Conservation (phyloP, 2,113 vertebrate genomes). For the Trachemys scripta region DNA sequence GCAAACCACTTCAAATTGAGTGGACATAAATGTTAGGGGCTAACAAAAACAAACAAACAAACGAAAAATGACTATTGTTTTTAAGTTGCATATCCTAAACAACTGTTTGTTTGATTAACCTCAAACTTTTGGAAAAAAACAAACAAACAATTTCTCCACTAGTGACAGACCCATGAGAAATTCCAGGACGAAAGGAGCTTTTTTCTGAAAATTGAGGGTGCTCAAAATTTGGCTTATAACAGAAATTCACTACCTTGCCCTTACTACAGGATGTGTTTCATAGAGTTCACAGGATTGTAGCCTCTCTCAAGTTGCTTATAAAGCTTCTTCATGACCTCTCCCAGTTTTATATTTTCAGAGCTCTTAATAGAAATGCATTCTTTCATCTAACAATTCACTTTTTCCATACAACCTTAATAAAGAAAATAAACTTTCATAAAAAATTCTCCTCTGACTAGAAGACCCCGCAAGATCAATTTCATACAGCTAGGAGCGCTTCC, state of each 20-base stretch:
- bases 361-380: not conserved
- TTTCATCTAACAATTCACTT: slow-evolving; percentile 16
- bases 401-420: slow-evolving; percentile 25
- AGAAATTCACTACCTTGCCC: not conserved
- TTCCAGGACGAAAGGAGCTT: not conserved
- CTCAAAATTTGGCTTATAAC: not conserved
- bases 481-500: slow-evolving; percentile 28
- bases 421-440: slow-evolving; percentile 15
- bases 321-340: slow-evolving; percentile 15
- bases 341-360: slow-evolving; percentile 11
- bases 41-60: not conserved
- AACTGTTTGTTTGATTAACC: not conserved
- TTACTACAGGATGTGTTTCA: not conserved
- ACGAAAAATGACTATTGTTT: not conserved
- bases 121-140: not conserved
- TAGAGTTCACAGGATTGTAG: not conserved
- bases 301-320: not conserved
- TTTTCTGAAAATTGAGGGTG: not conserved
- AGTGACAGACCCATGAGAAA: not conserved
- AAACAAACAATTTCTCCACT: not conserved
- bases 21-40: not conserved
- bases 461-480: slow-evolving; percentile 49
- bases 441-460: slow-evolving; percentile 29
- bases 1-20: not conserved
- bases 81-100: not conserved